Base-by-base conservation (phyloP, 2,888 invertebrate species). In the Stomorhina lunata region DNA sequence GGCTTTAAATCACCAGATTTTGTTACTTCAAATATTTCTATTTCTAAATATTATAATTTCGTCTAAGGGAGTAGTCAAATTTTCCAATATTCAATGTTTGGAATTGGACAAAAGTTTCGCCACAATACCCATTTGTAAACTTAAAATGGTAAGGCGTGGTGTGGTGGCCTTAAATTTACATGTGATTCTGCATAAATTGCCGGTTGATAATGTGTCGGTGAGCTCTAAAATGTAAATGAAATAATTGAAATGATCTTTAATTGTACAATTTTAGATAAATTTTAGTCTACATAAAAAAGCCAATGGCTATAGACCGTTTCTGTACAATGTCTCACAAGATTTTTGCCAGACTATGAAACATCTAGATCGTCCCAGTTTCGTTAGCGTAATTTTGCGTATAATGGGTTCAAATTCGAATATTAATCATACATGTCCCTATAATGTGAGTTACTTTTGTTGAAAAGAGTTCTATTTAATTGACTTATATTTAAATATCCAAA, bases 341-440 rank as follows among this genome's bases (percentile, higher is more conserved):
- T 77, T 68, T 27, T 77, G 76, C 10, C n/a, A 57, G 17, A 43
- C 17, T 17, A 22, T 66, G 17, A 1, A 9, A 37, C 32, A 10
- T 6, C 17, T 22, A 7, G 27, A 17, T 2, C n/a, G 6, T 27
- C 27, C 50, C 10, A n/a, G n/a, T n/a, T 59, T 76, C 61, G 1
- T 59, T 3, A 53, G 40, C 17, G 59, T 77, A 12, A 12, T 68
- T 25, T 7, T 27, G 5, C 22, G 32, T 22, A 2, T 59, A 15
- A 1, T 76, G 2, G 0, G 1, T 10, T n/a, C 50, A 10, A 1
- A 50, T 12, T 50, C 76, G 7, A 77, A 77, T 43, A 20, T 77
- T 0, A 77, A 77, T 59, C 76, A 77, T 37, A 61, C 76, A 0
- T 77, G 76, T 50, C 76, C 68, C 3, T 77, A 59, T 50, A 15